phyloP scores from a whole-genome alignment of 1,140 invertebrate genomes.

The Carcinoscorpius rotundicauda region DNA sequence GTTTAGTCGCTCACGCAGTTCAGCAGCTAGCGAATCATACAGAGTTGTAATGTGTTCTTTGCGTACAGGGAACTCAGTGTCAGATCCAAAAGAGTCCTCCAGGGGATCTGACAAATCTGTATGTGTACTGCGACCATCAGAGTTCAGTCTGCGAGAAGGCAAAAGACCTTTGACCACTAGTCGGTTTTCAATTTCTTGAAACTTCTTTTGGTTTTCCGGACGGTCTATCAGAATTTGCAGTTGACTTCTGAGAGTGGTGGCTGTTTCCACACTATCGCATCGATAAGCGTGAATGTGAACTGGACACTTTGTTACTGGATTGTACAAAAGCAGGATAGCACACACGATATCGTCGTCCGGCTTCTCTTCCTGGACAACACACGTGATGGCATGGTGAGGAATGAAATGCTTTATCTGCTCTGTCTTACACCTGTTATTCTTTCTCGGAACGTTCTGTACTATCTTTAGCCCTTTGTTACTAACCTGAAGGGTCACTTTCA shows the following conservation, averaged over 20 bases:
- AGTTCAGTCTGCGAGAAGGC: slow-evolving; percentile 17
- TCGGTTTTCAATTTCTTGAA: slow-evolving; percentile 58
- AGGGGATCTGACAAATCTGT: slow-evolving; percentile 25
- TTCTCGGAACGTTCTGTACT: slow-evolving; percentile 51
- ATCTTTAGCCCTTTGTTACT: slow-evolving; percentile 89
- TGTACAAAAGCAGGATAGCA: slow-evolving; percentile 74
- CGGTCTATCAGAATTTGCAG: slow-evolving; percentile 65
- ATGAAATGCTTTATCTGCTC: slow-evolving; percentile 83
- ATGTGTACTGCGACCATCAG: slow-evolving; percentile 25
- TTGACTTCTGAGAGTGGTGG: slow-evolving; percentile 65
- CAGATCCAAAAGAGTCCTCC: slow-evolving; percentile 21
- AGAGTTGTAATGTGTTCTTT: slow-evolving; percentile 40
- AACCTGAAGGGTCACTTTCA: slow-evolving; percentile 71
- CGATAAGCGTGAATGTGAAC: slow-evolving; percentile 88
- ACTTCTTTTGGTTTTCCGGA: slow-evolving; percentile 74
- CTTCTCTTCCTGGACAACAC: slow-evolving; percentile 50
- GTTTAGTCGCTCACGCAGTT: slow-evolving; percentile 69
- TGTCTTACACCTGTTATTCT: slow-evolving; percentile 23
- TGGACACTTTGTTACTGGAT: slow-evolving; percentile 74
- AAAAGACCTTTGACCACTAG: slow-evolving; percentile 38
- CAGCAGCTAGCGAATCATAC: slow-evolving; percentile 83
- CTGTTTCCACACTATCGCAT: slow-evolving; percentile 88
- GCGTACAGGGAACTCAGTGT: neutral
- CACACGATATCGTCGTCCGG: slow-evolving; percentile 77
- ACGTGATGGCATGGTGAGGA: slow-evolving; percentile 81